Evolutionary conservation across 2,797 vertebrate species (phyloP).

Genomic region (Dendrocincla fuliginosa): DNA sequence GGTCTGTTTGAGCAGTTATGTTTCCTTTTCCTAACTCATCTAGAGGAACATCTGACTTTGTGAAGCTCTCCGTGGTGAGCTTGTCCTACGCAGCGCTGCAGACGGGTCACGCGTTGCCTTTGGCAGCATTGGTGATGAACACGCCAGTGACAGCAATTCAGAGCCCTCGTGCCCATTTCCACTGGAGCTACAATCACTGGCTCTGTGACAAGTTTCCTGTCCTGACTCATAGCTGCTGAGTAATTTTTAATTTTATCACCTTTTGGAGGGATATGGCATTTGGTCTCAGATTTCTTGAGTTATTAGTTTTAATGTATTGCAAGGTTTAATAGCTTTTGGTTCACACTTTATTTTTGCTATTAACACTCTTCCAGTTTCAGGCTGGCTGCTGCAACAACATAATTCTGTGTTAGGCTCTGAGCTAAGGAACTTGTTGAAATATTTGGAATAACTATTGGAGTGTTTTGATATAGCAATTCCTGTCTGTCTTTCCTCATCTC

Average conservation of each 20-base stretch:
- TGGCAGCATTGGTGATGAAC: neutral
- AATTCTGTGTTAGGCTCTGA: neutral
- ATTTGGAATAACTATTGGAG: neutral
- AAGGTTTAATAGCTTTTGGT: conserved; percentile 29
- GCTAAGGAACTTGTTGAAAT: neutral
- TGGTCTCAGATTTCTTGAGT: conserved; percentile 30
- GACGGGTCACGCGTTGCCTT: neutral
- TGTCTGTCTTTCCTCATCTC: neutral
- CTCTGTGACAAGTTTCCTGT: neutral
- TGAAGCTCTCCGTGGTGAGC: neutral
- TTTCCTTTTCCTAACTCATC: conserved; percentile 8
- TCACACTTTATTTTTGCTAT: conserved; percentile 33
- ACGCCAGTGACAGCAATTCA: accelerated
- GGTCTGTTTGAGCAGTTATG: neutral
- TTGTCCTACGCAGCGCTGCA: neutral
- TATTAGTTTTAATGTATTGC: neutral
- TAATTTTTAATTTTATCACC: conserved; percentile 41
- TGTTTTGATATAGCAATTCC: neutral
- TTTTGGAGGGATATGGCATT: conserved; percentile 23
- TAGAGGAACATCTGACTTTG: conserved; percentile 32
- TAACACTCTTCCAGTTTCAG: conserved; percentile 5
- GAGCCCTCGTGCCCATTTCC: neutral
- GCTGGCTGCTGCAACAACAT: neutral
- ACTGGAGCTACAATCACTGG: conserved; percentile 4
- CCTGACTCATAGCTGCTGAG: conserved; percentile 63